These are phyloP conservation scores for Thumatha senex DNA, from an alignment of 2,888 invertebrate species.

Conservation along the genomic window DNA sequence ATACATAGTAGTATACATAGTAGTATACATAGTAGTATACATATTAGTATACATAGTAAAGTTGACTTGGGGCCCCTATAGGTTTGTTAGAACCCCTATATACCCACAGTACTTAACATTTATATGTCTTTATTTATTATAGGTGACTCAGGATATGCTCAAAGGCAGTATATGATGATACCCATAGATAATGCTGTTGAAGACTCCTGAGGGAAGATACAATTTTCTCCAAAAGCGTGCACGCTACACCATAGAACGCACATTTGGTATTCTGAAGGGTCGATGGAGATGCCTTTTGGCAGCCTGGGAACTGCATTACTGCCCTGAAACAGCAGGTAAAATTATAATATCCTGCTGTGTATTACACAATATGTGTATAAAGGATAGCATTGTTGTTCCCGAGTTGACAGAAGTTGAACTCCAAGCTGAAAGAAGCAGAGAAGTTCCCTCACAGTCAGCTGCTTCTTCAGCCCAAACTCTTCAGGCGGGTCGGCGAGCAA, in stretches of 20 bases:
- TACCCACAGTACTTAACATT: neutral
- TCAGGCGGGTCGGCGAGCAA: too few relatives aligned
- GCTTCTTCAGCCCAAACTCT: too few relatives aligned
- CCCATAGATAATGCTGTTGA: slow-evolving; percentile 7
- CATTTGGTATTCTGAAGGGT: slow-evolving; percentile 18
- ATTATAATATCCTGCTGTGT: slow-evolving; percentile 19
- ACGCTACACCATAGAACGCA: slow-evolving; percentile 17
- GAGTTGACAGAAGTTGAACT: neutral
- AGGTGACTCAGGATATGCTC: neutral
- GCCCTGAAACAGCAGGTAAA: slow-evolving; percentile 12
- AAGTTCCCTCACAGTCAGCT: too few relatives aligned
- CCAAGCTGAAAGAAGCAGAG: neutral
- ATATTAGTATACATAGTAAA: too few relatives aligned
- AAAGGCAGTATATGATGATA: neutral
- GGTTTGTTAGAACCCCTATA: neutral
- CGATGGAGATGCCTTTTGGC: slow-evolving; percentile 12
- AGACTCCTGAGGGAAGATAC: slow-evolving; percentile 12
- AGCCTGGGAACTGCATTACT: slow-evolving; percentile 9
- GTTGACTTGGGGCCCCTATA: neutral
- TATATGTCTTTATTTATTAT: neutral
- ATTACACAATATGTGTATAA: slow-evolving; percentile 15
- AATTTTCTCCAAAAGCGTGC: slow-evolving; percentile 11
- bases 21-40: too few relatives aligned
- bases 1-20: too few relatives aligned
- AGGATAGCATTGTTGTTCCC: neutral